Percentiles rank a stretch among this genome's conserved stretches.
Conservation (phyloP, 2,888 invertebrate genomes). For the Amblyteles armatorius region DNA sequence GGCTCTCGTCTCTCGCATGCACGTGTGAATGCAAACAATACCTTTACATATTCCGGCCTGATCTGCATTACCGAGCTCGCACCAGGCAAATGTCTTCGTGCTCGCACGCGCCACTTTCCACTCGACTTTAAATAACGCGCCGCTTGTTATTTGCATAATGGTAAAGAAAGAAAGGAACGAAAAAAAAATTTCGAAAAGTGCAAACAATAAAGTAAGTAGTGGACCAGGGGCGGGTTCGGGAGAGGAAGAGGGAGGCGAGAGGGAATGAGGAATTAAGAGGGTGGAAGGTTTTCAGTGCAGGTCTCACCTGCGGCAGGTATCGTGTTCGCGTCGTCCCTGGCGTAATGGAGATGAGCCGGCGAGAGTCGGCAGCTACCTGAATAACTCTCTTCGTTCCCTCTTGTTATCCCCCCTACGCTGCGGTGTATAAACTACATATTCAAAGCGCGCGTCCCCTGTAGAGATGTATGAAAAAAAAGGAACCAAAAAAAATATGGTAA, state of each 20-base stretch:
- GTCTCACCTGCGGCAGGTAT: conserved; percentile 42
- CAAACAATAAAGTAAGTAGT: conserved; percentile 69
- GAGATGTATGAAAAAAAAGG: conserved; percentile 12
- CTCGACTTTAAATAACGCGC: conserved; percentile 68
- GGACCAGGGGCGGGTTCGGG: conserved; percentile 18
- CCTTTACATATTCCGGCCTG: conserved; percentile 30
- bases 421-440: conserved; percentile 32
- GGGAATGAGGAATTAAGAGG: conserved; percentile 28
- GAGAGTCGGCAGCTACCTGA: conserved; percentile 41
- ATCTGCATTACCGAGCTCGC: conserved; percentile 62
- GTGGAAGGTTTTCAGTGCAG: conserved; percentile 10
- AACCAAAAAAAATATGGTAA: conserved; percentile 23
- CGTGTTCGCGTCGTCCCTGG: conserved; percentile 51
- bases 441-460: conserved; percentile 12
- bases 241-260: conserved; percentile 27
- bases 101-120: conserved; percentile 22
- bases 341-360: conserved; percentile 55
- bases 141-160: conserved; percentile 70
- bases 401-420: conserved; percentile 8
- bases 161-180: conserved; percentile 44
- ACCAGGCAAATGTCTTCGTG: conserved; percentile 25
- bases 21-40: conserved; percentile 18
- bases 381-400: conserved; percentile 58
- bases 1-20: not conserved
- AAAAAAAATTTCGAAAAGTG: conserved; percentile 62